Evolutionary conservation across 2,888 invertebrate species (phyloP), one percentile per base, ranked within the genome.

Genomic region (Thymelicus sylvestris): DNA sequence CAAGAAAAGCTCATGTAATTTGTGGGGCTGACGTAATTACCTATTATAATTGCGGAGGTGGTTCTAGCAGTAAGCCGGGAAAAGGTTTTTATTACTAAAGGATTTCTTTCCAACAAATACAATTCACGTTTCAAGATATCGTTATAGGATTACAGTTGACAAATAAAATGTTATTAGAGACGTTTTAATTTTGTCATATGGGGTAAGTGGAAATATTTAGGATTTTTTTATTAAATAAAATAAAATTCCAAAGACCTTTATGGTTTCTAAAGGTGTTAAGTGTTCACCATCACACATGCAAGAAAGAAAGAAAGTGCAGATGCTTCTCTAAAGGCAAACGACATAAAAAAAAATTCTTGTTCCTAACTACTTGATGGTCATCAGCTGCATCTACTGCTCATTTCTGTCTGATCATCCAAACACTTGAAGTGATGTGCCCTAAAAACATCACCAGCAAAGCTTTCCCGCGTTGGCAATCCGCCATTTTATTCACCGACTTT

Each of bases 401-500:
- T 55, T 19, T 4, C 24, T 6, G 24, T 12, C 24, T 6, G 24
- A 55, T 55, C 24, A 55, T 8, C 19, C 8, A 55, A 15, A 55
- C 55, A 24, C 24, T 7, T n/a, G 39, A 38, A 59, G 38, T 59
- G 39, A n/a, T 38, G 38, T 59, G 59, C n/a, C 38, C 59, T 38
- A 59, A 59, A 59, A 59, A 59, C 59, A 59, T n/a, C 24, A n/a
- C 38, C 8, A 38, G 38, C 38, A 38, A 38, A 38, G 59, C 59
- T 59, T 52, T 52, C 52, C 39, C 38, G 13, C 59, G 39, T 38
- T 59, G 59, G 59, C 59, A 59, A n/a, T 12, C 38, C 38, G 59
- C 59, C 59, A 59, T 59, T 39, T 59, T 59, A 39, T 59, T 59
- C 39, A 55, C n/a, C n/a, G 39, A 59, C 59, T 59, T 59, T 59